Evolutionary conservation across 1,140 invertebrate genomes (phyloP).

Genomic region (Camponotus vicinus): DNA sequence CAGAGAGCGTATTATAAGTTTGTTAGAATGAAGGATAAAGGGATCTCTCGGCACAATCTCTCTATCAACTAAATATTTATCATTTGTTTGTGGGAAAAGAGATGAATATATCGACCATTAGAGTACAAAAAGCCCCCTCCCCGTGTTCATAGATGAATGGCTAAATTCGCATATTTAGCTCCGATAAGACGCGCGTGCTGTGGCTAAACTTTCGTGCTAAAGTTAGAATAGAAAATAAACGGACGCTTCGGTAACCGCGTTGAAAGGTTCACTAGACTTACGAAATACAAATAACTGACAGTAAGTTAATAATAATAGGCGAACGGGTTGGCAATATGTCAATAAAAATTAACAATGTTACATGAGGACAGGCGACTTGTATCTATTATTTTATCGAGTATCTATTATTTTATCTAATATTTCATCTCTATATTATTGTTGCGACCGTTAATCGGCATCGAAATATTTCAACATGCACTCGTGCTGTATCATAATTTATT

Average conservation of each 20-base stretch:
- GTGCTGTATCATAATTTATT: background rate
- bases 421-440: background rate
- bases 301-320: constrained; percentile 51
- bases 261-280: constrained; percentile 59
- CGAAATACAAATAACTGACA: constrained; percentile 54
- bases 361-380: background rate
- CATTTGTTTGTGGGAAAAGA: background rate
- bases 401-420: background rate
- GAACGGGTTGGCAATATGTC: background rate
- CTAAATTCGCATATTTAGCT: constrained; percentile 55
- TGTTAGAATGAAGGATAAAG: background rate
- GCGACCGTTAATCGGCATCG: background rate
- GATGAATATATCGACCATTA: background rate
- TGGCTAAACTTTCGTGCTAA: constrained; percentile 61
- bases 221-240: constrained; percentile 63
- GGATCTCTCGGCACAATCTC: background rate
- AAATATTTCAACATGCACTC: background rate
- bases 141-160: constrained; percentile 15
- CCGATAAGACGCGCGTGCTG: constrained; percentile 28
- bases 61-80: background rate
- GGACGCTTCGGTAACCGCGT: constrained; percentile 53
- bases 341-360: constrained; percentile 32
- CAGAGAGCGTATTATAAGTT: background rate
- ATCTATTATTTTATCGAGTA: too few relatives aligned
- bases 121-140: background rate